These are phyloP conservation scores for Varanus komodoensis DNA, from an alignment of 2,113 vertebrate genomes.

Conservation along the genomic window DNA sequence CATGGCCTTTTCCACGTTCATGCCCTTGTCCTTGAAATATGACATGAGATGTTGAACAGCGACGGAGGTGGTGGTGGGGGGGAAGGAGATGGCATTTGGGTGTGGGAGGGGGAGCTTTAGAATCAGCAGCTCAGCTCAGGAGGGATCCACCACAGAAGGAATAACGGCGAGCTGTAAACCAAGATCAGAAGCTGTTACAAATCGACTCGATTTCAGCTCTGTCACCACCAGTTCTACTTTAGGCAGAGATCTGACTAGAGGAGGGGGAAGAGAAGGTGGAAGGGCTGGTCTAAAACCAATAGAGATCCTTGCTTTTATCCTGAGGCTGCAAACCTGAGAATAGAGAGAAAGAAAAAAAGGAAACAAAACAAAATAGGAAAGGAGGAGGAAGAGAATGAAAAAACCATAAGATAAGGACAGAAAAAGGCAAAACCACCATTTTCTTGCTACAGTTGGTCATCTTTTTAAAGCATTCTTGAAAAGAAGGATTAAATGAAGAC, in stretches of 20 bases:
- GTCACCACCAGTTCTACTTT: slow-evolving; percentile 73
- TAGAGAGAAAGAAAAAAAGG: slow-evolving; percentile 72
- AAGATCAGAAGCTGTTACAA: slow-evolving; percentile 95
- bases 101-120: slow-evolving; percentile 63
- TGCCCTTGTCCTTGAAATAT: slow-evolving; percentile 54
- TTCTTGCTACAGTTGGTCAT: slow-evolving; percentile 47
- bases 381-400: slow-evolving; percentile 57
- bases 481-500: slow-evolving; percentile 25
- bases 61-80: background rate
- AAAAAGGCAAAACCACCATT: slow-evolving; percentile 62
- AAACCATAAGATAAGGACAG: slow-evolving; percentile 73
- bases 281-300: slow-evolving; percentile 92
- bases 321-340: slow-evolving; percentile 94
- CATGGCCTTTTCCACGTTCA: slow-evolving; percentile 56
- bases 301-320: slow-evolving; percentile 98
- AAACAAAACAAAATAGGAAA: slow-evolving; percentile 56
- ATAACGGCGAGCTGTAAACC: slow-evolving; percentile 94
- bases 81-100: slow-evolving; percentile 64
- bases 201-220: slow-evolving; percentile 79
- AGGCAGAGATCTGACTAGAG: slow-evolving; percentile 79
- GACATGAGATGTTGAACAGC: slow-evolving; percentile 61
- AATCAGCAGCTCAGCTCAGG: slow-evolving; percentile 87
- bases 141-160: slow-evolving; percentile 88
- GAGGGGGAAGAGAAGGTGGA: slow-evolving; percentile 70
- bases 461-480: slow-evolving; percentile 27